Conservation (phyloP, 2,113 vertebrate genomes). For the Aldabrachelys gigantea region DNA sequence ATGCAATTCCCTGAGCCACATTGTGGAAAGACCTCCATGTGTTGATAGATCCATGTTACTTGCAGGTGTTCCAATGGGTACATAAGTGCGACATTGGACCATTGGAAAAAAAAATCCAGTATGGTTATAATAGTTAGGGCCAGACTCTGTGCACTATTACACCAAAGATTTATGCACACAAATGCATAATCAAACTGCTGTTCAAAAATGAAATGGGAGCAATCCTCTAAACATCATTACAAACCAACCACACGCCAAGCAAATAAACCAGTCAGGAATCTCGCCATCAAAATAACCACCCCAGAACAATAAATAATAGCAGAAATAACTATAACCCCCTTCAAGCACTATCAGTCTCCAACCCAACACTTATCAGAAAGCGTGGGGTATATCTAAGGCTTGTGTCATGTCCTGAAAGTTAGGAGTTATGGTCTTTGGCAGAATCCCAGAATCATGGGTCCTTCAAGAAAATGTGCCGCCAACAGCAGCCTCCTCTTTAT, state of each 20-base stretch:
- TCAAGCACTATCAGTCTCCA: background rate
- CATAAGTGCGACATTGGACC: background rate
- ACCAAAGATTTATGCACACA: background rate
- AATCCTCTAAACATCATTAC: background rate
- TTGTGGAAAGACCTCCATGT: background rate
- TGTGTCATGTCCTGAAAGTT: background rate
- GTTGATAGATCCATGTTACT: background rate
- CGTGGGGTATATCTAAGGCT: background rate
- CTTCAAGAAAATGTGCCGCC: background rate
- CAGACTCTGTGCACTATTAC: accelerated
- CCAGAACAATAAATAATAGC: background rate
- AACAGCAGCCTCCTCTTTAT: background rate
- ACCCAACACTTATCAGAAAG: background rate
- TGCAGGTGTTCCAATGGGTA: background rate
- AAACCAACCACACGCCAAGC: background rate
- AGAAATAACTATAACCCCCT: background rate
- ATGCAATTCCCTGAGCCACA: background rate
- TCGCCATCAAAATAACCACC: background rate
- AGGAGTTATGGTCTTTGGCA: background rate
- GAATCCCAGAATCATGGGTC: background rate
- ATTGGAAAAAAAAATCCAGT: background rate
- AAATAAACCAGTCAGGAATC: background rate
- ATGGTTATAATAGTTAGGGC: background rate
- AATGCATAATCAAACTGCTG: background rate
- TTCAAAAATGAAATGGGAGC: background rate